phyloP scores from a whole-genome alignment of 1,140 invertebrate species.

The Achroia grisella region DNA sequence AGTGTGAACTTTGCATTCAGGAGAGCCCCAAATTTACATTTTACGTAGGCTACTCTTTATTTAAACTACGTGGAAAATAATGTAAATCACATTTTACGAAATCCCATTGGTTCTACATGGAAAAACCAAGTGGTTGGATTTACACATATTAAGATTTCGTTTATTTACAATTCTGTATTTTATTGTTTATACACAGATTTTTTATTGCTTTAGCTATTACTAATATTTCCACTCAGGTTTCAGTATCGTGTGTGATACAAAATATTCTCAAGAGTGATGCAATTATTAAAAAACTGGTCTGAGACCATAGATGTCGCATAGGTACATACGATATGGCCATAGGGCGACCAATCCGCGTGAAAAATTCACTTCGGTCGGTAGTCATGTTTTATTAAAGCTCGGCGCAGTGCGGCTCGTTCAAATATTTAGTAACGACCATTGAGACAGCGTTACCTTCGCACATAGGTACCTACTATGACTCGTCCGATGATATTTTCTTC shows the following conservation, averaged over 20 bases:
- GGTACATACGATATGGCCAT: too few relatives aligned
- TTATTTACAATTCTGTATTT: too few relatives aligned
- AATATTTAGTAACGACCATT: slow-evolving; percentile 36
- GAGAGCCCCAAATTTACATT: slow-evolving; percentile 40
- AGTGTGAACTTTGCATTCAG: slow-evolving; percentile 49
- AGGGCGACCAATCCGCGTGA: slow-evolving; percentile 20
- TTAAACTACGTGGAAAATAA: slow-evolving; percentile 28
- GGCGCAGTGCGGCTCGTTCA: slow-evolving; percentile 34
- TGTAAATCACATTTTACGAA: slow-evolving; percentile 25
- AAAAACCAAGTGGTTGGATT: background rate
- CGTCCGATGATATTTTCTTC: background rate
- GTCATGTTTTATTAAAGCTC: slow-evolving; percentile 41
- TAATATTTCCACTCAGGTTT: too few relatives aligned
- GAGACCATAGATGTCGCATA: too few relatives aligned
- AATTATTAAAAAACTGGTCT: too few relatives aligned
- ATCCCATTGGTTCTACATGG: slow-evolving; percentile 1
- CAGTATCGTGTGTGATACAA: too few relatives aligned
- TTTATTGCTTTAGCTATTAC: too few relatives aligned
- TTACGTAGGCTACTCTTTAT: slow-evolving; percentile 29
- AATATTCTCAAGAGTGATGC: too few relatives aligned
- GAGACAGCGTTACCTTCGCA: slow-evolving; percentile 21
- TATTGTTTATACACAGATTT: too few relatives aligned
- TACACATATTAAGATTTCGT: too few relatives aligned
- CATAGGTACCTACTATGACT: slow-evolving; percentile 7
- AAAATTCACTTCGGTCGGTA: slow-evolving; percentile 36